Base-by-base conservation (phyloP, 2,888 invertebrate genomes). In the Azorinus chamasolen region DNA sequence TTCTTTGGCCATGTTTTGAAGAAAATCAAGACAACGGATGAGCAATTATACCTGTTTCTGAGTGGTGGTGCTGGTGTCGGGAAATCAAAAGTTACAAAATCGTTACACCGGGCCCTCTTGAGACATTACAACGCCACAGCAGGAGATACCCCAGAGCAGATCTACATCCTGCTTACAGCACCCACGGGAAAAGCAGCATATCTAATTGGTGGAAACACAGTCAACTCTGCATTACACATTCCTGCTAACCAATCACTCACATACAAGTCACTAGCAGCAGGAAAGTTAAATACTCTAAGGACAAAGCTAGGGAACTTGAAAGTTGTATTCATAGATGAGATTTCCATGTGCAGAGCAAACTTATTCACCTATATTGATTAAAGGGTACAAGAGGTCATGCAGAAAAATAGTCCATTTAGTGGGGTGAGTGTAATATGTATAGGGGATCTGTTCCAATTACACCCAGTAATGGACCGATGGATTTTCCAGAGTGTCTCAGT, bases 361-460 rank as follows among this genome's bases (percentile, higher is more conserved):
- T 64, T 72, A 66, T 55, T 77, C 3, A 54, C 59, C 45, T 48
- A 46, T 27, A 25, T 79, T 8, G 24, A 72, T 54, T 10, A 62
- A 32, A 50, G 79, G 27, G 39, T 79, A 16, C 22, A 75, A 46
- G 51, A 75, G 45, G 24, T 70, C 6, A 65, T 32, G 24, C 65
- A 58, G 0, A 39, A n/a, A 18, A 16, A 25, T 20, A 24, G 54
- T 48, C 41, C 37, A 32, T 76, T 76, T 79, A 65, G 70, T 24
- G 66, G 66, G 22, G 54, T 71, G 20, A 18, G 22, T 46, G 24
- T 79, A 2, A 66, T 81, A 41, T 45, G 46, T 24, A 65, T 80
- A 46, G 80, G 78, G 5, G 77, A 78, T 45, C 43, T 80, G 12
- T 78, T 59, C 41, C 77, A 79, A 50, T 48, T 81, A 8, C 73